These are phyloP conservation scores for Arizona elegans DNA, from an alignment of 2,113 vertebrate species.

Conservation along the genomic window DNA sequence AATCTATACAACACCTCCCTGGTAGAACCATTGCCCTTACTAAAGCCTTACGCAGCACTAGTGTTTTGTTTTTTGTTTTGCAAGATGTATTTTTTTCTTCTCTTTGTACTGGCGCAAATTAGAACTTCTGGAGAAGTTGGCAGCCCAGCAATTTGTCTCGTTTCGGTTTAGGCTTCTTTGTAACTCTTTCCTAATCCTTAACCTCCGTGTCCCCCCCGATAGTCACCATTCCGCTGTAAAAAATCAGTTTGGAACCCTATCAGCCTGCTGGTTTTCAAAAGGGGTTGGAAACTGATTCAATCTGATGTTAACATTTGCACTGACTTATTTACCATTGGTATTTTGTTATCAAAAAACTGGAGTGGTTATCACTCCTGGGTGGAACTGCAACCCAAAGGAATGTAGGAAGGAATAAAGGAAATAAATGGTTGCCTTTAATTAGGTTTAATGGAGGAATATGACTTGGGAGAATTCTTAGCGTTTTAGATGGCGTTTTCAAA, in stretches of 20 bases:
- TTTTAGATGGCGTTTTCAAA: not conserved
- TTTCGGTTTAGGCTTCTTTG: not conserved
- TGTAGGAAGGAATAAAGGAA: not conserved
- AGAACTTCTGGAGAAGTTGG: rapidly evolving
- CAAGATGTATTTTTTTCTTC: not conserved
- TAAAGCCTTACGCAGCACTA: too few relatives aligned
- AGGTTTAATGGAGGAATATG: too few relatives aligned
- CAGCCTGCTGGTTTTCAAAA: not conserved
- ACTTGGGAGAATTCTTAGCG: not conserved
- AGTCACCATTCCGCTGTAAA: not conserved
- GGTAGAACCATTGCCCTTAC: too few relatives aligned
- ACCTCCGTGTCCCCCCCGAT: not conserved
- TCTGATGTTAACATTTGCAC: not conserved
- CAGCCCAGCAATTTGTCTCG: not conserved
- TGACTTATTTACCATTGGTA: not conserved
- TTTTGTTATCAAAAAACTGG: not conserved
- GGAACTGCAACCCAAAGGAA: not conserved
- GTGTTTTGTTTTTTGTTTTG: not conserved
- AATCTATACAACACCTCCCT: too few relatives aligned
- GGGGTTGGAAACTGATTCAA: not conserved
- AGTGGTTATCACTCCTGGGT: not conserved
- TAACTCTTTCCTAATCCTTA: not conserved
- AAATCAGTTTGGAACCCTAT: not conserved
- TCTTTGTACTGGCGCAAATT: not conserved
- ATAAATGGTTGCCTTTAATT: not conserved